Percentiles rank a stretch among this genome's conserved stretches.
These are phyloP conservation scores for Heptranchias perlo DNA, from an alignment of 2,113 vertebrate species.

Conservation along the genomic window DNA sequence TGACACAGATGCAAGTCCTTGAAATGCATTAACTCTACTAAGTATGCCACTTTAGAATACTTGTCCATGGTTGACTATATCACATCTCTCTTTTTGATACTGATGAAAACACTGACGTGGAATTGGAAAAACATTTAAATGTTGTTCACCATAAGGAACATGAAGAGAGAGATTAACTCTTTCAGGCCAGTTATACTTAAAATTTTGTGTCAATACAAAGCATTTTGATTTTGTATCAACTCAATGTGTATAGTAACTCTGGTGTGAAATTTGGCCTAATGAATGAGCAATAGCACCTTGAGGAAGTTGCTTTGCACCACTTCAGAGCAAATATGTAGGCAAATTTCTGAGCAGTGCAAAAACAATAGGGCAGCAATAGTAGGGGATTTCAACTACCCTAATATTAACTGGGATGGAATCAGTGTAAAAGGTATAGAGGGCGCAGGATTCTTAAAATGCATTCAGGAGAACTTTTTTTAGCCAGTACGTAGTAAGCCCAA, in stretches of 20 bases:
- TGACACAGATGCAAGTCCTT: neutral
- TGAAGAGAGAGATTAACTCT: neutral
- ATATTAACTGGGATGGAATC: too few species aligned
- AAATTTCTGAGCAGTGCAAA: too few species aligned
- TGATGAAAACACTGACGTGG: neutral
- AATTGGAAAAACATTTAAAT: neutral
- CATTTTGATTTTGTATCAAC: neutral
- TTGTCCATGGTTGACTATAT: neutral
- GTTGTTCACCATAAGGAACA: neutral
- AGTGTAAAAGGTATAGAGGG: too few species aligned
- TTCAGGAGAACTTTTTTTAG: too few species aligned
- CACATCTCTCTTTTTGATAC: neutral
- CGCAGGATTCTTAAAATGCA: too few species aligned
- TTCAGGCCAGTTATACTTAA: neutral
- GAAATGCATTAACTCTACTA: neutral
- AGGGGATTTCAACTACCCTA: too few species aligned
- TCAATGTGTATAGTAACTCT: neutral
- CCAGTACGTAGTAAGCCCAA: too few species aligned
- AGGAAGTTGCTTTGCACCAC: neutral
- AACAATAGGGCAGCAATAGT: too few species aligned
- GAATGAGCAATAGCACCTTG: neutral
- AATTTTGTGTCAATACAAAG: neutral
- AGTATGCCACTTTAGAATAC: neutral
- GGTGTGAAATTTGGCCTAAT: conserved; percentile 2
- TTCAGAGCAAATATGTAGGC: too few species aligned